Percentiles rank a stretch among this genome's conserved stretches.
phyloP scores from a whole-genome alignment of 2,113 vertebrate genomes.

The Microtus oregoni region DNA sequence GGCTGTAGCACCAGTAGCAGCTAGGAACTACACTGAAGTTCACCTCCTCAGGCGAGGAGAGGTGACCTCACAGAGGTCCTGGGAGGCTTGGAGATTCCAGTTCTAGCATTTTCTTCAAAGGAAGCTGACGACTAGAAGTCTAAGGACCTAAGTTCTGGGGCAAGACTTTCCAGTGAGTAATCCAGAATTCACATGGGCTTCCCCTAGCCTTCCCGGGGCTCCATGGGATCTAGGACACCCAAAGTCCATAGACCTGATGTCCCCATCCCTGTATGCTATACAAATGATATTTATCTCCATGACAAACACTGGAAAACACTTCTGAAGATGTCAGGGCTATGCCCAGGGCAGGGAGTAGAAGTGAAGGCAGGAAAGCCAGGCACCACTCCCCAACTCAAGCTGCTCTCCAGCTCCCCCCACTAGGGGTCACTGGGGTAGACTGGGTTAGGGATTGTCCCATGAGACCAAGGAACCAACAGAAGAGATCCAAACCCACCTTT shows the following conservation, averaged over 20 bases:
- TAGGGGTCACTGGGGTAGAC: fast-evolving
- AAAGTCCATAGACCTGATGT: background rate
- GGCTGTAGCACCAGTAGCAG: background rate
- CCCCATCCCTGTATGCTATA: background rate
- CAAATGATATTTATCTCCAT: background rate
- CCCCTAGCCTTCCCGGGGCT: background rate
- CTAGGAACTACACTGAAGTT: background rate
- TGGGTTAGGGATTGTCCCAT: background rate
- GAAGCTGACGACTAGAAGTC: background rate
- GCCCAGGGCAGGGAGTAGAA: background rate
- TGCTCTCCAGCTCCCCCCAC: background rate
- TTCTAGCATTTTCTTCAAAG: background rate
- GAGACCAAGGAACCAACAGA: background rate
- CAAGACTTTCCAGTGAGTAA: background rate
- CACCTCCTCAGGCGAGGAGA: background rate
- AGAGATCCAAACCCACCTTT: background rate
- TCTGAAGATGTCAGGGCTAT: background rate
- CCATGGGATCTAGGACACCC: background rate
- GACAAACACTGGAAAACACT: background rate
- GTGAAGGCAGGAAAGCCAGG: background rate
- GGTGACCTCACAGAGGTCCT: too few species aligned
- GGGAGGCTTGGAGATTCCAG: background rate
- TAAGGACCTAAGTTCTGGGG: background rate
- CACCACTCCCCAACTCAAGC: fast-evolving
- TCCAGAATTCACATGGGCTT: background rate